A percentile compares a stretch with the other conserved stretches of the same genome.
phyloP scores from a whole-genome alignment of 2,113 vertebrate species.

The Trogon melanurus region DNA sequence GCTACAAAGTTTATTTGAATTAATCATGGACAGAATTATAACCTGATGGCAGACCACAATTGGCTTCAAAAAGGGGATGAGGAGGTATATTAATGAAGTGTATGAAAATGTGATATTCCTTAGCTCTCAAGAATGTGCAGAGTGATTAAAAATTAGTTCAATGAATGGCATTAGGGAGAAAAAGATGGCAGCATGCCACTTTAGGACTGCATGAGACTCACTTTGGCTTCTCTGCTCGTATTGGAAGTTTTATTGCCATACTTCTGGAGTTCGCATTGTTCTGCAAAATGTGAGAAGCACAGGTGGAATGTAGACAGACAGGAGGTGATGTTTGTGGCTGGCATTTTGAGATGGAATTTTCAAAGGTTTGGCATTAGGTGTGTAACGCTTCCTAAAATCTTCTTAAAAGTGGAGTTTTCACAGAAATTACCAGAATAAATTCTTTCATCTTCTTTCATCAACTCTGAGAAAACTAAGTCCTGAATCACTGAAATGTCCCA shows the following conservation, averaged over 20 bases:
- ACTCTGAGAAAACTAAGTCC: background rate
- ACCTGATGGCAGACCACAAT: background rate
- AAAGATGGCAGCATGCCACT: background rate
- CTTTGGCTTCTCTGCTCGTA: background rate
- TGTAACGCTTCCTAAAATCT: background rate
- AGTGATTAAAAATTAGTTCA: constrained; percentile 40
- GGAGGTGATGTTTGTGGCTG: background rate
- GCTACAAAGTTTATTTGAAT: background rate
- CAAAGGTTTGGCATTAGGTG: background rate
- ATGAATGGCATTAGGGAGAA: background rate
- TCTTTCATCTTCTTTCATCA: background rate
- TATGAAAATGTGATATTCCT: constrained; percentile 21
- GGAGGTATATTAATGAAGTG: constrained; percentile 39
- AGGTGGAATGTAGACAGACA: background rate
- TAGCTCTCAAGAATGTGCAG: constrained; percentile 16
- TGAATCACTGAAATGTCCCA: background rate
- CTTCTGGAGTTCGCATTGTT: background rate
- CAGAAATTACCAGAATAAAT: background rate
- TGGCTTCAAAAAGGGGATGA: background rate
- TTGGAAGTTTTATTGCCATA: background rate
- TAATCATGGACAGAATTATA: constrained; percentile 3
- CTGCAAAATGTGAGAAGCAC: background rate
- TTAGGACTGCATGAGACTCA: background rate
- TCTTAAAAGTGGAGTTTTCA: background rate
- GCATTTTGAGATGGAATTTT: background rate